Evolutionary conservation across 2,797 vertebrate species (phyloP), one percentile per base, ranked within the genome.

Genomic region (Anolis apletophallus): DNA sequence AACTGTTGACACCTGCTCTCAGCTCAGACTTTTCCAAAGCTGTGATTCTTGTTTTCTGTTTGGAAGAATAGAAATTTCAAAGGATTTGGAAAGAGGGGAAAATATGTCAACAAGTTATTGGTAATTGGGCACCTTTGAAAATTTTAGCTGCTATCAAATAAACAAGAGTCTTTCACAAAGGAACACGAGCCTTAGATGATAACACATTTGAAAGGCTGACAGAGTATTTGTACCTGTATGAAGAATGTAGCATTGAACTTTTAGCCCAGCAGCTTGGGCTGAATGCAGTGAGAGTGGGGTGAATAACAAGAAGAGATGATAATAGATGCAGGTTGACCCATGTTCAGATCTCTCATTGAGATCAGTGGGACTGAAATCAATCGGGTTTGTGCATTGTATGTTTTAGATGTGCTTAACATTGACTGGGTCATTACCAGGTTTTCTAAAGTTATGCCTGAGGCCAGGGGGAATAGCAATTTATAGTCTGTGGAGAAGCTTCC

Each of bases 81-180:
- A 32, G 40, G 54, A 80, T 32, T 80, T 11, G 14, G 50, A 57
- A 26, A n/a, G 72, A 64, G 26, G 40, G 4, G 26, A 69, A n/a
- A 34, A 57, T 52, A 36, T 80, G 29, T 64, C 55, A 73, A 46
- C 64, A 79, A 79, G 67, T 34, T 85, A 54, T 68, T 85, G 61
- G 26, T 73, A 80, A 85, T 72, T 59, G 36, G 34, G 21, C 19
- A 85, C 29, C 68, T 85, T 77, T 77, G n/a, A 78, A 77, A 77
- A 68, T 29, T 17, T 55, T 55, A 50, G 50, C 23, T 79, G 29
- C 26, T 79, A 32, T 72, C 29, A 80, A 67, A 80, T 67, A 14
- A 67, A 36, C 46, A 76, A 36, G 46, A 5, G 3, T 29, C 17
- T 3, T 61, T 54, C 50, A 26, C 59, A 54, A 68, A 80, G 26